phyloP scores from a whole-genome alignment of 2,888 invertebrate species.

The Galeruca laticollis region DNA sequence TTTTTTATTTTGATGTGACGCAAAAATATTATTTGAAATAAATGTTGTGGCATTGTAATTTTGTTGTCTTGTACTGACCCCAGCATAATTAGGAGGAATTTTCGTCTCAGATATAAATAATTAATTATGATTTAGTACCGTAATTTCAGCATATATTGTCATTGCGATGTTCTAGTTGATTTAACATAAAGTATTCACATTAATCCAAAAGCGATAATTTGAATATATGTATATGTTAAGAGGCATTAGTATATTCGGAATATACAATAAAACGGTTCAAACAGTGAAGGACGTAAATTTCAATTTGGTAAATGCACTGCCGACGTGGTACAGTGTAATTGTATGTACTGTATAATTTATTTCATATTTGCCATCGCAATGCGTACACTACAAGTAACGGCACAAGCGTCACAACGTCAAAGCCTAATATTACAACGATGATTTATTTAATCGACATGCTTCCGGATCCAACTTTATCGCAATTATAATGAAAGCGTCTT shows the following conservation, averaged over 20 bases:
- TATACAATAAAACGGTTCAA: slow-evolving; percentile 31
- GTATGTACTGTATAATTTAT: slow-evolving; percentile 46
- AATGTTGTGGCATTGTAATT: too few relatives aligned
- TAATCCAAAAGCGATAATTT: too few relatives aligned
- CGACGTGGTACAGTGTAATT: slow-evolving; percentile 41
- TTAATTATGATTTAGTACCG: too few relatives aligned
- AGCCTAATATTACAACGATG: slow-evolving; percentile 18
- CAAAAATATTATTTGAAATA: too few relatives aligned
- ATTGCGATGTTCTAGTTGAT: background rate
- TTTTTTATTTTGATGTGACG: too few relatives aligned
- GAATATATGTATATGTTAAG: slow-evolving; percentile 34
- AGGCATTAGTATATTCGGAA: slow-evolving; percentile 28
- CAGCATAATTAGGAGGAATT: too few relatives aligned
- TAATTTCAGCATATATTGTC: too few relatives aligned
- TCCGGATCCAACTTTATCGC: background rate
- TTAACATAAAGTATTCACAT: background rate
- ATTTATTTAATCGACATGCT: slow-evolving; percentile 25
- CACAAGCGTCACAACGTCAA: slow-evolving; percentile 16
- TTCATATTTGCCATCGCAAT: slow-evolving; percentile 45
- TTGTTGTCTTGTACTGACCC: too few relatives aligned
- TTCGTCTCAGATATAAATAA: too few relatives aligned
- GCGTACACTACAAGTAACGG: slow-evolving; percentile 22
- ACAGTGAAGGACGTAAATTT: slow-evolving; percentile 40
- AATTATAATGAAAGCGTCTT: too few relatives aligned
- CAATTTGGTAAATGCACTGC: slow-evolving; percentile 41